phyloP scores from a whole-genome alignment of 2,113 vertebrate species.

The Poeciliopsis retropinna region DNA sequence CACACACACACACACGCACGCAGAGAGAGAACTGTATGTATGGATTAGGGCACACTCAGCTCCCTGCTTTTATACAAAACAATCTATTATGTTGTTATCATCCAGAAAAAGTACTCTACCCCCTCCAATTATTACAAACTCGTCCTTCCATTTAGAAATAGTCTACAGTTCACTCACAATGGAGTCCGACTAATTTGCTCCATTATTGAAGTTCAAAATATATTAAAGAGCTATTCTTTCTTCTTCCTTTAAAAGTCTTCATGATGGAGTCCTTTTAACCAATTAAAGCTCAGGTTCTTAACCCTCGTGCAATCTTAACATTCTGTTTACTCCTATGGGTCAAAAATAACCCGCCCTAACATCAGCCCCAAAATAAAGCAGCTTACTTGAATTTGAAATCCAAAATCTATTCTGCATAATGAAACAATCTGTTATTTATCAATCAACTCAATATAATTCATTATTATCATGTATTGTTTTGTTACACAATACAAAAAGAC shows the following conservation, averaged over 20 bases:
- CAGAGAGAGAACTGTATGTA: background rate
- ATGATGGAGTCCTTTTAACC: background rate
- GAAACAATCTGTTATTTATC: no score
- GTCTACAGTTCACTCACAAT: background rate
- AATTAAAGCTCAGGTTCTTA: background rate
- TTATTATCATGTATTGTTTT: no score
- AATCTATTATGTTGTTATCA: slow-evolving; percentile 1
- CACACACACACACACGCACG: no score
- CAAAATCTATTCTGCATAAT: no score
- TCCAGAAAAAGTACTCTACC: slow-evolving; percentile 2
- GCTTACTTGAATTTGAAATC: no score
- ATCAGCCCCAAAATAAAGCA: no score
- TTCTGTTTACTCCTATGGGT: no score
- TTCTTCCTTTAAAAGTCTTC: background rate
- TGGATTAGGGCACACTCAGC: slow-evolving; percentile 9
- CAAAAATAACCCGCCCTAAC: no score
- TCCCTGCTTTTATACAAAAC: background rate
- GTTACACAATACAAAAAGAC: no score
- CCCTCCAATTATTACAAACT: slow-evolving; percentile 7
- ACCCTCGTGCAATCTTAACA: no score
- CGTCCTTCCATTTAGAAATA: background rate
- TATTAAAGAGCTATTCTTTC: slow-evolving; percentile 3
- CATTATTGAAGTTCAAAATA: background rate
- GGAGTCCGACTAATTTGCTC: background rate
- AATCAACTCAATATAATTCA: no score